phyloP scores from a whole-genome alignment of 2,888 invertebrate species.

The Chesias legatella region DNA sequence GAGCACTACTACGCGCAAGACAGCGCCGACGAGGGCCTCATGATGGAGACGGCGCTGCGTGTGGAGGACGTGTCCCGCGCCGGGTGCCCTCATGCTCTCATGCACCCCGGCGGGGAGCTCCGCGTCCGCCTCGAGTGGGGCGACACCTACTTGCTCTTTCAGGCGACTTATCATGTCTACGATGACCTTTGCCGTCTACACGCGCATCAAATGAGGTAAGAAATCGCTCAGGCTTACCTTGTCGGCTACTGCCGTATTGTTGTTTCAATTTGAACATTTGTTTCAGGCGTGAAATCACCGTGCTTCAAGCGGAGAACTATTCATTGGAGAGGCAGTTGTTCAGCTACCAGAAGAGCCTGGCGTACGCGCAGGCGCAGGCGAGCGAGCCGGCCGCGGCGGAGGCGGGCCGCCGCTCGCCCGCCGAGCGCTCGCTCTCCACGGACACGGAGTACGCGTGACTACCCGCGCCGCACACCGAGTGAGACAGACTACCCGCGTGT shows the following conservation, averaged over 20 bases:
- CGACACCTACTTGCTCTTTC: conserved; percentile 89
- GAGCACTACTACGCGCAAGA: conserved; percentile 91
- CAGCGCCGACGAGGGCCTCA: conserved; percentile 87
- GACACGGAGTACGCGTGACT: conserved; percentile 87
- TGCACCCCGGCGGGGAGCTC: conserved; percentile 86
- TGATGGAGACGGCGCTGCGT: conserved; percentile 88
- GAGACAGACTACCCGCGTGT: conserved; percentile 7
- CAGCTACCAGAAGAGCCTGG: conserved; percentile 90
- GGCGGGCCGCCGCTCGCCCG: conserved; percentile 70
- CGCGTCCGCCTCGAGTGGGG: conserved; percentile 91
- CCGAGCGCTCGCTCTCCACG: conserved; percentile 82
- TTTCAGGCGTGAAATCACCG: conserved; percentile 87
- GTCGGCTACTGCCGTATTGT: not conserved
- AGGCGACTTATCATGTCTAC: conserved; percentile 90
- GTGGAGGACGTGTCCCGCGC: conserved; percentile 86
- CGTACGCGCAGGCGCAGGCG: conserved; percentile 84
- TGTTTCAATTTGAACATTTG: conserved; percentile 3
- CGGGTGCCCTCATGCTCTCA: conserved; percentile 83
- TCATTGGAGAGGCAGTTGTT: conserved; percentile 90
- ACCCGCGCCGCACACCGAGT: conserved; percentile 38
- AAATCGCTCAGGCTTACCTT: not conserved
- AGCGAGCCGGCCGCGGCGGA: conserved; percentile 68
- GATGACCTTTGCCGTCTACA: conserved; percentile 90
- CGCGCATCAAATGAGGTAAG: conserved; percentile 90
- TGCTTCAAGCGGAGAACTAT: conserved; percentile 91